Conservation (phyloP, 2,113 vertebrate genomes). For the Micronycteris hirsuta region DNA sequence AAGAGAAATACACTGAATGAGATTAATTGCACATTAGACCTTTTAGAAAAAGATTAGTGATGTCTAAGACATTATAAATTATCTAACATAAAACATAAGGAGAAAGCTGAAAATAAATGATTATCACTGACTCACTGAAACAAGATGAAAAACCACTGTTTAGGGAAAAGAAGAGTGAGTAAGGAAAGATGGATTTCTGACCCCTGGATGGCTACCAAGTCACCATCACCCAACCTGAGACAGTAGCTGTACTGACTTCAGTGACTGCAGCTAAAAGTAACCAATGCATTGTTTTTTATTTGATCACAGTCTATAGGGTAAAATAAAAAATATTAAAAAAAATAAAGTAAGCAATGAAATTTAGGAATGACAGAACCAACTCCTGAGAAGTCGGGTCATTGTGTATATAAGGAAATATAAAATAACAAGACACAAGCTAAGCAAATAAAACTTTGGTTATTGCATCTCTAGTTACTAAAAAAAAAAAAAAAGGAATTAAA, state of each 20-base stretch:
- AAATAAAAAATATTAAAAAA: too few relatives aligned
- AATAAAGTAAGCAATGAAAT: background rate
- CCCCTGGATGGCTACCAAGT: background rate
- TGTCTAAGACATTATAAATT: background rate
- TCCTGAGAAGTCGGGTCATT: background rate
- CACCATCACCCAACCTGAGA: too few relatives aligned
- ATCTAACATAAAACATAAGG: background rate
- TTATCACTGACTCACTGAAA: background rate
- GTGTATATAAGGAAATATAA: background rate
- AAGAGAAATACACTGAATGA: background rate
- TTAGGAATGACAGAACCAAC: background rate
- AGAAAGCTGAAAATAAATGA: background rate
- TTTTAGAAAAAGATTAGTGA: background rate
- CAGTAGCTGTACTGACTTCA: background rate
- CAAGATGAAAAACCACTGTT: background rate
- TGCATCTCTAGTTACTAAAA: background rate
- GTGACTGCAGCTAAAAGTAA: background rate
- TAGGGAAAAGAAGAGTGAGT: background rate
- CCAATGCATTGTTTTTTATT: background rate
- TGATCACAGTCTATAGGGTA: too few relatives aligned
- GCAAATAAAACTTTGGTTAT: background rate
- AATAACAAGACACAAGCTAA: background rate
- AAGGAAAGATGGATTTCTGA: background rate
- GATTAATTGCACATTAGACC: background rate
- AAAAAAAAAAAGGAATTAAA: background rate